Percentiles rank a stretch among this genome's conserved stretches.
Evolutionary conservation across 2,797 vertebrate genomes (phyloP).

Genomic region (Chaunax sp.): DNA sequence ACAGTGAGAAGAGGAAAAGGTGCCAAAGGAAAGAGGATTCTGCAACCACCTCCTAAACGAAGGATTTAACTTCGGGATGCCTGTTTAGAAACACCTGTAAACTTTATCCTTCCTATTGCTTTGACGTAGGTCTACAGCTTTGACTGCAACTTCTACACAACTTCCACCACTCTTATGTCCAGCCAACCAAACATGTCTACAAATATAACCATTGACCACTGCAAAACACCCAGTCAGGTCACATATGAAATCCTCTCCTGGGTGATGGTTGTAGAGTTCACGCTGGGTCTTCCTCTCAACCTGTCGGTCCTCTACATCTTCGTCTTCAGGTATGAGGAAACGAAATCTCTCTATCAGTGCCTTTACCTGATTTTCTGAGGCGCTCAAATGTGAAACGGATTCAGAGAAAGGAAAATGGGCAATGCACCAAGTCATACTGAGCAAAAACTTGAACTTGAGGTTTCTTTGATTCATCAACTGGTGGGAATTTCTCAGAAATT

Average conservation of each 20-base stretch:
- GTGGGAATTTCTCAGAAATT: background rate
- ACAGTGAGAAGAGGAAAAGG: slow-evolving; percentile 9
- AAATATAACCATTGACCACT: slow-evolving; percentile 9
- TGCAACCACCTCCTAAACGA: background rate
- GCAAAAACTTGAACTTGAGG: background rate
- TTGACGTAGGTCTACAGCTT: background rate
- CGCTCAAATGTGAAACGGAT: background rate
- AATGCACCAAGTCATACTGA: background rate
- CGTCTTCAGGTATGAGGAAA: slow-evolving; percentile 71
- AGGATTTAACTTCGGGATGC: slow-evolving; percentile 15
- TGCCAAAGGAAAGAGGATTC: slow-evolving; percentile 5
- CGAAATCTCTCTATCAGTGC: background rate
- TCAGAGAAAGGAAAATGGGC: background rate
- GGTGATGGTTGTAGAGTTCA: slow-evolving; percentile 60
- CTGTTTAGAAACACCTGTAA: slow-evolving; percentile 4
- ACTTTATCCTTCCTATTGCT: background rate
- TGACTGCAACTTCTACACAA: background rate
- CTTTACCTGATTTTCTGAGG: background rate
- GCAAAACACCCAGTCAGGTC: rapidly evolving
- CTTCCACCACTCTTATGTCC: background rate
- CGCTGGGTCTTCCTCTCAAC: slow-evolving; percentile 79
- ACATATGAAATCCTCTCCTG: slow-evolving; percentile 50
- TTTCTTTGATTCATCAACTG: background rate
- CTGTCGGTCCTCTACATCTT: slow-evolving; percentile 80
- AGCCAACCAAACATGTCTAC: background rate